phyloP scores from a whole-genome alignment of 2,113 vertebrate species.

The Grammomys surdaster region DNA sequence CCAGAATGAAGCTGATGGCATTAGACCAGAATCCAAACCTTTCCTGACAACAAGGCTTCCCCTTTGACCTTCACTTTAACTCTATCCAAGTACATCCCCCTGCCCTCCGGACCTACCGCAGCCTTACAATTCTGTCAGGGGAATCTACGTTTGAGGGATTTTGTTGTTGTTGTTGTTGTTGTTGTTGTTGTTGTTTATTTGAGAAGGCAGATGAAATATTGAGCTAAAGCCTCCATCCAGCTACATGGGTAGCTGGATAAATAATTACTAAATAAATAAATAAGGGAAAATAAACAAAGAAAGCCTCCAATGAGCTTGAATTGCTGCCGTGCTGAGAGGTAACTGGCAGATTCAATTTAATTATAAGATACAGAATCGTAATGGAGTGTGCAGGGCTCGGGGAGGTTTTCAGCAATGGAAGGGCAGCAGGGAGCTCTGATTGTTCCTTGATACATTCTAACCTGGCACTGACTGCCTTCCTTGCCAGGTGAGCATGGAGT shows the following conservation, averaged over 20 bases:
- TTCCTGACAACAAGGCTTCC: neutral
- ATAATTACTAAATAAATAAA: constrained; percentile 79
- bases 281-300: constrained; percentile 76
- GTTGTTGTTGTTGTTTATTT: neutral
- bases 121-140: rapidly evolving
- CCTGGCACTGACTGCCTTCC: neutral
- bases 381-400: constrained; percentile 76
- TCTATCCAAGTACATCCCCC: neutral
- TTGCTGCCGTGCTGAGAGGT: constrained; percentile 85
- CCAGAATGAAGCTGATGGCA: neutral
- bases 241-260: constrained; percentile 59
- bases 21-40: neutral
- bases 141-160: neutral
- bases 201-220: neutral
- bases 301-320: constrained; percentile 80
- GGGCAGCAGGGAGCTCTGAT: constrained; percentile 78
- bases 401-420: constrained; percentile 74
- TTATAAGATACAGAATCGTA: constrained; percentile 79
- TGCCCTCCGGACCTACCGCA: rapidly evolving
- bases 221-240: neutral
- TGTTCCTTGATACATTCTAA: neutral
- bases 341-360: constrained; percentile 86
- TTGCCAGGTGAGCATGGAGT: rapidly evolving
- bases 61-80: neutral
- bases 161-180: too few species aligned